These are phyloP conservation scores for Hemiprocne comata DNA, from an alignment of 2,113 vertebrate genomes.

Conservation along the genomic window DNA sequence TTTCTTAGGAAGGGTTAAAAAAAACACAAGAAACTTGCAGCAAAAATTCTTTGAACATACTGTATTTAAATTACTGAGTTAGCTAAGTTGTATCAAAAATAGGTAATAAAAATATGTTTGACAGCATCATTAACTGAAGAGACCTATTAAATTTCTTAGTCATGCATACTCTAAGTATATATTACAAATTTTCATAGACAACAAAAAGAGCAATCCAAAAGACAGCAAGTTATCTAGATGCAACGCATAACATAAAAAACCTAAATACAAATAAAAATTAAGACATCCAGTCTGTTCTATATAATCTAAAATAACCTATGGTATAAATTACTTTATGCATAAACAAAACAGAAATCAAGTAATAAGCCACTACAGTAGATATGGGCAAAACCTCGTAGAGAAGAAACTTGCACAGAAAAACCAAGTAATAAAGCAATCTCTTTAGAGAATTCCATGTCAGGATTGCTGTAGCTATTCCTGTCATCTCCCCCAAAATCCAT, in stretches of 20 bases:
- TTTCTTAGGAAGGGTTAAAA: not conserved
- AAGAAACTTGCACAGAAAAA: not conserved
- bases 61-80: not conserved
- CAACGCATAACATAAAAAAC: not conserved
- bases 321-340: not conserved
- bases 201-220: conserved; percentile 11
- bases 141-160: not conserved
- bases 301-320: not conserved
- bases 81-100: not conserved
- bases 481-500: not conserved
- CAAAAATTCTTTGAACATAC: not conserved
- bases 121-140: not conserved
- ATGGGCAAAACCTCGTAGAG: not conserved
- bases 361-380: not conserved
- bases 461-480: not conserved
- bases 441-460: not conserved
- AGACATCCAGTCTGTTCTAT: not conserved
- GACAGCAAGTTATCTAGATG: not conserved
- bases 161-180: not conserved
- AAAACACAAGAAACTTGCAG: not conserved
- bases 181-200: not conserved
- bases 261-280: conserved; percentile 4
- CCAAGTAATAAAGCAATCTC: not conserved
- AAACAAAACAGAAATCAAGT: conserved; percentile 17
- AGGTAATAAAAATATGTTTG: not conserved